phyloP scores from a whole-genome alignment of 2,888 invertebrate species.

The Malacosoma neustria region DNA sequence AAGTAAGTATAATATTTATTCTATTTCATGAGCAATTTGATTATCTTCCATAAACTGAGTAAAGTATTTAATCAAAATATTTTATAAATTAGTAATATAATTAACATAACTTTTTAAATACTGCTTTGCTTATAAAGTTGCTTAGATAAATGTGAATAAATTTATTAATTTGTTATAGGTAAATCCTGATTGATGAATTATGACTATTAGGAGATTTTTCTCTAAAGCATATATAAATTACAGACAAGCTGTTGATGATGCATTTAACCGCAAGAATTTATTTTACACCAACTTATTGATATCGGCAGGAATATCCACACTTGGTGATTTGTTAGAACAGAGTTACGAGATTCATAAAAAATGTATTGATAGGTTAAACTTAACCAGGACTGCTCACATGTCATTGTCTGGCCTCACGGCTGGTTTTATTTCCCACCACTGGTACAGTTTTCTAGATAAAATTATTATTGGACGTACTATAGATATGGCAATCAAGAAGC shows the following conservation, averaged over 20 bases:
- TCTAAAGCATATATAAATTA: conserved; percentile 33
- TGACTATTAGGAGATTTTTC: conserved; percentile 41
- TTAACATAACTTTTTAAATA: no score
- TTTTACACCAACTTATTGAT: conserved; percentile 87
- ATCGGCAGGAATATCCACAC: conserved; percentile 82
- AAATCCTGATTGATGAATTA: conserved; percentile 16
- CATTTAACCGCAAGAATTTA: conserved; percentile 79
- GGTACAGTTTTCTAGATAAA: conserved; percentile 87
- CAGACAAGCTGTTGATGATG: conserved; percentile 32
- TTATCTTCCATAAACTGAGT: neutral
- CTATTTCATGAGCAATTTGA: no score
- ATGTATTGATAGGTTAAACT: conserved; percentile 73
- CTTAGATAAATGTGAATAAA: no score
- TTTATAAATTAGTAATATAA: no score
- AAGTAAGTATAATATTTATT: neutral
- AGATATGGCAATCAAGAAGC: conserved; percentile 81
- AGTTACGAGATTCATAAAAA: conserved; percentile 79
- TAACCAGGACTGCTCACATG: conserved; percentile 82
- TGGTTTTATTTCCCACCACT: conserved; percentile 88
- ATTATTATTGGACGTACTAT: conserved; percentile 81
- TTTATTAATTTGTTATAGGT: conserved; percentile 40
- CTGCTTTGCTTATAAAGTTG: no score
- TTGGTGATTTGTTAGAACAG: conserved; percentile 89
- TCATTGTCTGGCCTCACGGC: conserved; percentile 83
- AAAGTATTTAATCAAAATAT: conserved; percentile 24